phyloP scores from a whole-genome alignment of 2,888 invertebrate genomes.

The Leptinotarsa peninsularis region DNA sequence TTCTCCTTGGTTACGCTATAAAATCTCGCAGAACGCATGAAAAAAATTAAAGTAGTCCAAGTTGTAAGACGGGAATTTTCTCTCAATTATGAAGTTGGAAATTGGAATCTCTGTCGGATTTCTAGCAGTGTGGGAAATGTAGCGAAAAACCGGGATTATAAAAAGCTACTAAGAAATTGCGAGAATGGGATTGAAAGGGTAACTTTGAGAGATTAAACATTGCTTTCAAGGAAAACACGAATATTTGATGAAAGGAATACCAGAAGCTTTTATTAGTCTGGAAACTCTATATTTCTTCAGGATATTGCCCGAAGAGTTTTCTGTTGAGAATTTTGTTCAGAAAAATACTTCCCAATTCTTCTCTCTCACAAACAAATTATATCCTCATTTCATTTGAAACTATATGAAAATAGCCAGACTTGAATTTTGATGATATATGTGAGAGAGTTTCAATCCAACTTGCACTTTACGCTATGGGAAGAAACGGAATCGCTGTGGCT shows the following conservation, averaged over 20 bases:
- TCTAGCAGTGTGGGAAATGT: conserved; percentile 31
- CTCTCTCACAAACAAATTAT: background rate
- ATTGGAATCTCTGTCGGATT: conserved; percentile 36
- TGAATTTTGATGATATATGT: too few relatives aligned
- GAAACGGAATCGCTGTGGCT: too few relatives aligned
- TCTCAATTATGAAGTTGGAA: conserved; percentile 39
- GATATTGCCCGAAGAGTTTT: background rate
- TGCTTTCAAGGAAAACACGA: conserved; percentile 29
- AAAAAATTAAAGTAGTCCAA: conserved; percentile 18
- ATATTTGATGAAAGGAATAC: conserved; percentile 21
- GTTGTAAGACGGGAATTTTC: conserved; percentile 31
- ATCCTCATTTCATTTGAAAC: too few relatives aligned
- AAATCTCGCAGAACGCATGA: background rate
- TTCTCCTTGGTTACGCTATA: too few relatives aligned
- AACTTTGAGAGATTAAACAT: conserved; percentile 30
- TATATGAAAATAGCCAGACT: too few relatives aligned
- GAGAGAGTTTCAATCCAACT: too few relatives aligned
- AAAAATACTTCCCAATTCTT: background rate
- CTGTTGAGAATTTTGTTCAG: background rate
- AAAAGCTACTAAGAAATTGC: conserved; percentile 36
- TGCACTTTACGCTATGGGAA: too few relatives aligned
- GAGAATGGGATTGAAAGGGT: conserved; percentile 30
- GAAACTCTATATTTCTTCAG: background rate
- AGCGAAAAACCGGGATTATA: conserved; percentile 25
- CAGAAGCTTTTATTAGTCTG: conserved; percentile 13